These are phyloP conservation scores for Lateolabrax maculatus DNA, from an alignment of 2,797 vertebrate species.

Conservation along the genomic window DNA sequence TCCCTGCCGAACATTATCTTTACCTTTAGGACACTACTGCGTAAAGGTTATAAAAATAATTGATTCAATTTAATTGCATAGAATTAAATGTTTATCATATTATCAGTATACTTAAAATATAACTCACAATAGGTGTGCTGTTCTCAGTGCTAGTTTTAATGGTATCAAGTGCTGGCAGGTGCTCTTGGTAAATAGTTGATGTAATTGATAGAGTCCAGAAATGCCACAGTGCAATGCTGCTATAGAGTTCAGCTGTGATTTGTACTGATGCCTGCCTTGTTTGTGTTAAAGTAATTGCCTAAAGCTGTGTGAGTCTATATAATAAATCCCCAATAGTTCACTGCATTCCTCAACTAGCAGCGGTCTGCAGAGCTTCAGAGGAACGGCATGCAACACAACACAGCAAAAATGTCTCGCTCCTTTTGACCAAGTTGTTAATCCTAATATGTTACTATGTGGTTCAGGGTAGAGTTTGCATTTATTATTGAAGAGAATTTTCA, in stretches of 20 bases:
- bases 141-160: background rate
- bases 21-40: background rate
- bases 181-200: slow-evolving; percentile 21
- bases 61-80: background rate
- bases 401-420: background rate
- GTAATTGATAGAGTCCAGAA: slow-evolving; percentile 12
- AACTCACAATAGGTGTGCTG: background rate
- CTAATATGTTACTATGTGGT: background rate
- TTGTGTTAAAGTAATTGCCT: slow-evolving; percentile 9
- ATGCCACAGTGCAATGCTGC: slow-evolving; percentile 14
- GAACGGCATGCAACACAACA: background rate
- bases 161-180: background rate
- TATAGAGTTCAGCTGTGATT: slow-evolving; percentile 27
- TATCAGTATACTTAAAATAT: background rate
- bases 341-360: slow-evolving; percentile 37
- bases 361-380: slow-evolving; percentile 10
- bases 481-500: background rate
- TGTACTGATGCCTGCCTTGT: slow-evolving; percentile 18
- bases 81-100: background rate
- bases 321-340: slow-evolving; percentile 21
- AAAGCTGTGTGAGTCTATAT: slow-evolving; percentile 8
- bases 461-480: background rate
- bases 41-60: background rate
- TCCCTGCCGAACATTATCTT: background rate
- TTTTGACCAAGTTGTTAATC: background rate